Percentiles rank a stretch among this genome's conserved stretches.
Conservation (phyloP, 2,888 invertebrate species). For the Polyploca ridens region DNA sequence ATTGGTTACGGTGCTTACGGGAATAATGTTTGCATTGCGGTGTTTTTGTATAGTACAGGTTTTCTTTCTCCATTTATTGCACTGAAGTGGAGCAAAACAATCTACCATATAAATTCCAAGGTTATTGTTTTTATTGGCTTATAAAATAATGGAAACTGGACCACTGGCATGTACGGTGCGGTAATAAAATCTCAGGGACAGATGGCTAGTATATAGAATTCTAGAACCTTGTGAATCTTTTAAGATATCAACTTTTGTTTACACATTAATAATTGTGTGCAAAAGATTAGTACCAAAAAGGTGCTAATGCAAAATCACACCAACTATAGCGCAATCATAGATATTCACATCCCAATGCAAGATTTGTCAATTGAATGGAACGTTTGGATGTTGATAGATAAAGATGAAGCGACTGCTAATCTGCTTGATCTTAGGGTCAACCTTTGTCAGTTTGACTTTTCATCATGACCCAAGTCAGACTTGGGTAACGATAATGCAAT, state of each 20-base stretch:
- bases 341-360: slow-evolving; percentile 27
- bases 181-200: neutral
- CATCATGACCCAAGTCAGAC: slow-evolving; percentile 19
- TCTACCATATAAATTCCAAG: slow-evolving; percentile 28
- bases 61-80: slow-evolving; percentile 32
- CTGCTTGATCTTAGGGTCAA: slow-evolving; percentile 37
- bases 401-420: slow-evolving; percentile 31
- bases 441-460: slow-evolving; percentile 41
- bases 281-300: slow-evolving; percentile 1
- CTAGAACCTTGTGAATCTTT: neutral
- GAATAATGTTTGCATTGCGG: slow-evolving; percentile 40
- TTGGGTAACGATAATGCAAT: slow-evolving; percentile 38
- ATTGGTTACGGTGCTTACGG: slow-evolving; percentile 45
- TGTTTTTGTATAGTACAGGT: slow-evolving; percentile 31
- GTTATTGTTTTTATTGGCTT: slow-evolving; percentile 34
- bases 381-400: slow-evolving; percentile 33
- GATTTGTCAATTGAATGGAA: slow-evolving; percentile 28
- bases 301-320: slow-evolving; percentile 26
- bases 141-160: slow-evolving; percentile 29
- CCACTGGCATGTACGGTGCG: slow-evolving; percentile 1
- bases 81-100: slow-evolving; percentile 34
- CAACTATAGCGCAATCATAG: slow-evolving; percentile 23
- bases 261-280: too few species aligned
- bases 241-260: too few species aligned
- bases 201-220: neutral